These are phyloP conservation scores for Muscina levida DNA, from an alignment of 2,888 invertebrate species.

Conservation along the genomic window DNA sequence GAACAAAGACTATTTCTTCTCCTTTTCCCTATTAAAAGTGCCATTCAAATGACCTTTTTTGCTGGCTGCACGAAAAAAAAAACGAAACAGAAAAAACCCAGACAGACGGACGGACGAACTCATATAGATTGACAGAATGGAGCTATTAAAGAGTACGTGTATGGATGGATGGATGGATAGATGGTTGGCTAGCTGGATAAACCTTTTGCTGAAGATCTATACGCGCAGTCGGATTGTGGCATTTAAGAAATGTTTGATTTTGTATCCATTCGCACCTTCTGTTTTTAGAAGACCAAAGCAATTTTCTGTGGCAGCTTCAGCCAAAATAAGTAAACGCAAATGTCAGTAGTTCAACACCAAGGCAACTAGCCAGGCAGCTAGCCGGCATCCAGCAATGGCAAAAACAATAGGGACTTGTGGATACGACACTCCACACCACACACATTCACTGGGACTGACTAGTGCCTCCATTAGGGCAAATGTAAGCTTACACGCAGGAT, in stretches of 20 bases:
- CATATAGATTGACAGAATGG: constrained; percentile 11
- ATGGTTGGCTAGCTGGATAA: constrained; percentile 38
- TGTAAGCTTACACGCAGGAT: constrained; percentile 64
- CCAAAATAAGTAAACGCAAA: constrained; percentile 50
- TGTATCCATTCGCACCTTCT: constrained; percentile 60
- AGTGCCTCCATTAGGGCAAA: constrained; percentile 31
- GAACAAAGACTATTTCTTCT: constrained; percentile 10
- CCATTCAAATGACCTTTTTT: constrained; percentile 57
- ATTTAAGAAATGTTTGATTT: constrained; percentile 47
- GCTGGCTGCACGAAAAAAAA: constrained; percentile 31
- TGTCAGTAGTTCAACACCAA: constrained; percentile 68
- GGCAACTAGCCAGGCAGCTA: constrained; percentile 24
- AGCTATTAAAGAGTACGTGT: constrained; percentile 39
- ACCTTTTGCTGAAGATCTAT: constrained; percentile 31
- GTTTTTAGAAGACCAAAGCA: constrained; percentile 46
- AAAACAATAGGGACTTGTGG: constrained; percentile 4
- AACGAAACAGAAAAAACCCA: constrained; percentile 8
- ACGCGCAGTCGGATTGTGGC: constrained; percentile 26
- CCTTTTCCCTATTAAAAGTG: constrained; percentile 33
- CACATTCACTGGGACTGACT: neutral
- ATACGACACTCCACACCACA: constrained; percentile 11
- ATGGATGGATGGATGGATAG: constrained; percentile 42
- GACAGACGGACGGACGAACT: constrained; percentile 22
- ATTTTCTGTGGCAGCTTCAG: constrained; percentile 39
- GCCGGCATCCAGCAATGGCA: neutral